These are phyloP conservation scores for Spermophilus dauricus DNA, from an alignment of 2,113 vertebrate species.

Conservation along the genomic window DNA sequence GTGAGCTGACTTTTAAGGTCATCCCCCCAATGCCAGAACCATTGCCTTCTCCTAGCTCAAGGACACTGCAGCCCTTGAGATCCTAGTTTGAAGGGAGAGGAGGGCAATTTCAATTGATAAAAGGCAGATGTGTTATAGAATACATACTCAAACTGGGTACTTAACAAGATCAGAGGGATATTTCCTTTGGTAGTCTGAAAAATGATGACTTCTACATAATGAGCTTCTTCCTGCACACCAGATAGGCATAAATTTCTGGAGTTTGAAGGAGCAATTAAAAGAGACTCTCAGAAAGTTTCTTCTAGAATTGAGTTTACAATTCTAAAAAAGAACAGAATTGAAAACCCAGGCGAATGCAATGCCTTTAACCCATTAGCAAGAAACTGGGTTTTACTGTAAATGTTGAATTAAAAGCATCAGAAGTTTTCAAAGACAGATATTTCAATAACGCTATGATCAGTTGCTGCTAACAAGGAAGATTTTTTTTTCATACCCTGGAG, in stretches of 20 bases:
- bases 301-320: not conserved
- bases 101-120: not conserved
- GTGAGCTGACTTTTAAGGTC: not conserved
- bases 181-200: conserved; percentile 7
- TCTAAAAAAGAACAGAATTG: conserved; percentile 43
- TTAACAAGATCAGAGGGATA: not conserved
- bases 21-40: not conserved
- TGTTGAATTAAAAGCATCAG: not conserved
- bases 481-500: conserved; percentile 20
- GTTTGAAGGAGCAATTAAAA: not conserved
- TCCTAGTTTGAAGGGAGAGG: not conserved
- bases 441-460: not conserved
- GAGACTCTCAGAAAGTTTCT: conserved; percentile 1
- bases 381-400: not conserved
- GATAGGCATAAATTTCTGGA: not conserved
- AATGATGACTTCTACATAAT: not conserved
- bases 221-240: not conserved
- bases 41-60: not conserved
- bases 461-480: not conserved
- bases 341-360: conserved; percentile 42
- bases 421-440: not conserved
- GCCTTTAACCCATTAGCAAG: not conserved
- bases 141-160: not conserved
- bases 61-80: not conserved
- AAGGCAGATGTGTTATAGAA: conserved; percentile 24